Evolutionary conservation across 2,888 invertebrate genomes (phyloP), one percentile per base, ranked within the genome.

Genomic region (Limnephilus rhombicus): DNA sequence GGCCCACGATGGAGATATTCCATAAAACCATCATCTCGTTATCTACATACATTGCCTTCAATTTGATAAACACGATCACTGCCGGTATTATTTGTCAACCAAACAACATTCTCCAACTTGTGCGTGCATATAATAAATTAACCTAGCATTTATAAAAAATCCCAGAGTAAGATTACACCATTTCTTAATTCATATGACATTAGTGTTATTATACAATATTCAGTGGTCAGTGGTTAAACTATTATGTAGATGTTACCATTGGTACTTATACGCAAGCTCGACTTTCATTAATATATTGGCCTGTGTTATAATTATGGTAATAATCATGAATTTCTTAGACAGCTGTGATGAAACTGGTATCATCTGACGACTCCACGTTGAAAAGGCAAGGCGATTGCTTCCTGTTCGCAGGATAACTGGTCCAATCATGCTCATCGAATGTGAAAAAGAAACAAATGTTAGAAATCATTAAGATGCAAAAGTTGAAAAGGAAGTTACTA

Each of bases 141-240:
- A n/a, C 9, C 24, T 68, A 68, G 68, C 68, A 24, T 68, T 68
- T 68, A 68, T 15, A 68, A n/a, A 24, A n/a, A 68, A 68, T 9
- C n/a, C 5, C n/a, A 68, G 68, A 24, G 68, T 7, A 68, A 68
- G 9, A 24, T 24, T 68, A 24, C 9, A 18, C 24, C n/a, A n/a
- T 68, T 68, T 68, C 68, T 68, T 68, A 68, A 68, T 68, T 68
- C 9, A 68, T 9, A 68, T 68, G 68, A 68, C 68, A 68, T 68
- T 68, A 5, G 5, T 9, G 24, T 68, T 68, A 68, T 68, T 68
- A n/a, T n/a, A 24, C 68, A 68, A 68, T 68, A 68, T 2, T 7
- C 68, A 68, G 68, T 68, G 68, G 68, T 68, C 68, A 68, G 68
- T n/a, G 68, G 68, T 68, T 68, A 68, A 68, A 68, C 68, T 68